These are phyloP conservation scores for Ganaspis brasiliensis DNA, from an alignment of 2,888 invertebrate genomes.

Conservation along the genomic window DNA sequence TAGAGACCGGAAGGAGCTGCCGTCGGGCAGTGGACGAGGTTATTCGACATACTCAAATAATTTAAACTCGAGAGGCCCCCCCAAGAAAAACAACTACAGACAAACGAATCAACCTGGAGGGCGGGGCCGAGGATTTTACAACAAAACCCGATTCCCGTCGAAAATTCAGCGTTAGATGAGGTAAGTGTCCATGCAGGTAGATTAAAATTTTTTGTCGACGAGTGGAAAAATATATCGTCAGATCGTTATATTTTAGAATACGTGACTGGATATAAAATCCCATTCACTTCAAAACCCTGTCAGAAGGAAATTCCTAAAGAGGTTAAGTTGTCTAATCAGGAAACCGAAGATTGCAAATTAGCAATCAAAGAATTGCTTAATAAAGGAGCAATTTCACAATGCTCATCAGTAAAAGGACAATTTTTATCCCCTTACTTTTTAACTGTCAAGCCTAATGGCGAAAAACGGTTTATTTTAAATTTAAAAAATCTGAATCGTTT, in stretches of 20 bases:
- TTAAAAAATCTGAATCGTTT: not conserved
- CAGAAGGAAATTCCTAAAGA: conserved; percentile 7
- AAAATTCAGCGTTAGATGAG: not conserved
- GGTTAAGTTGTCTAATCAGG: not conserved
- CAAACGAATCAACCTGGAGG: not conserved
- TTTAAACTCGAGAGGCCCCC: not conserved
- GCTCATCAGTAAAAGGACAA: not conserved
- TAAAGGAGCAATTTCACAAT: conserved; percentile 41
- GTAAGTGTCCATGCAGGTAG: conserved; percentile 31
- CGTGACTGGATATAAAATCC: no score
- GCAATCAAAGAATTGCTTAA: not conserved
- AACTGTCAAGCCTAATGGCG: conserved; percentile 33
- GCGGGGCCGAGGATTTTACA: not conserved
- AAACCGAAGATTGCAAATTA: not conserved
- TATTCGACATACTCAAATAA: no score
- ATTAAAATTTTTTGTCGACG: not conserved
- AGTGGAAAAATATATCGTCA: conserved; percentile 19
- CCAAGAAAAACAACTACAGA: not conserved
- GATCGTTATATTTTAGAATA: conserved; percentile 21
- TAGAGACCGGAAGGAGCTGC: no score
- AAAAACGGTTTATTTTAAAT: not conserved
- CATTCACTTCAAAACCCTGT: not conserved
- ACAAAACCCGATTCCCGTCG: not conserved
- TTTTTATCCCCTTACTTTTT: conserved; percentile 50
- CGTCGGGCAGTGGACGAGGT: no score